Conservation (phyloP, 2,888 invertebrate genomes). For the Pollenia labialis region DNA sequence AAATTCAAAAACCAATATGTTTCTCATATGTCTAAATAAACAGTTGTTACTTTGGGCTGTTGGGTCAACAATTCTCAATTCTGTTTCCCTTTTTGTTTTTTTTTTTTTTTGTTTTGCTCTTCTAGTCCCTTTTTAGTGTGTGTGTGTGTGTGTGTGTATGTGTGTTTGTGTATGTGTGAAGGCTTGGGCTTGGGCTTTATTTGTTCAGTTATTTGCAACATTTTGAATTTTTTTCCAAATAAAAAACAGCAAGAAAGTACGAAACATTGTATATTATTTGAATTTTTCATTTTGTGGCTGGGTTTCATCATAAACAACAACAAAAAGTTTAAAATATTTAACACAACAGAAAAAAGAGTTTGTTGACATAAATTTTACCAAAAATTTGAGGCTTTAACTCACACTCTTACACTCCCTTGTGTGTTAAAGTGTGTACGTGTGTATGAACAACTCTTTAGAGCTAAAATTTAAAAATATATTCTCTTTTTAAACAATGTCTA, state of each 20-base stretch:
- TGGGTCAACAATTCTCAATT: constrained; percentile 41
- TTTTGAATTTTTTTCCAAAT: not conserved
- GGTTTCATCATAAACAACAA: not conserved
- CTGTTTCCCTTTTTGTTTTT: not conserved
- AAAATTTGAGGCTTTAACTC: constrained; percentile 32
- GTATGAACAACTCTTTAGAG: not conserved
- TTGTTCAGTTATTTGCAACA: constrained; percentile 17
- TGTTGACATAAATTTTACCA: constrained; percentile 47
- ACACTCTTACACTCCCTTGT: not conserved
- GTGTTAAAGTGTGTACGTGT: not conserved
- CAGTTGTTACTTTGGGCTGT: constrained; percentile 48
- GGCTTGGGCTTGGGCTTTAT: not conserved
- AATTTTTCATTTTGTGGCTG: constrained; percentile 37
- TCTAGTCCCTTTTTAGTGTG: not conserved
- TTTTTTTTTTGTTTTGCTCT: not conserved
- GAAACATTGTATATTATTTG: not conserved
- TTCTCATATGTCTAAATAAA: constrained; percentile 58
- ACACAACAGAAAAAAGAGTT: constrained; percentile 3
- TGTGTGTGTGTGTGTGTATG: not conserved
- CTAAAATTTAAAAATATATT: constrained; percentile 11
- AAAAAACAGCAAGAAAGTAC: not conserved
- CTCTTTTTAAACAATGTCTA: constrained; percentile 29
- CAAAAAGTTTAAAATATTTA: constrained; percentile 12
- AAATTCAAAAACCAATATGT: constrained; percentile 58
- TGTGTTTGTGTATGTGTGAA: not conserved